Evolutionary conservation across 1,140 invertebrate genomes (phyloP), one percentile per base, ranked within the genome.

Genomic region (Zaprionus capensis): DNA sequence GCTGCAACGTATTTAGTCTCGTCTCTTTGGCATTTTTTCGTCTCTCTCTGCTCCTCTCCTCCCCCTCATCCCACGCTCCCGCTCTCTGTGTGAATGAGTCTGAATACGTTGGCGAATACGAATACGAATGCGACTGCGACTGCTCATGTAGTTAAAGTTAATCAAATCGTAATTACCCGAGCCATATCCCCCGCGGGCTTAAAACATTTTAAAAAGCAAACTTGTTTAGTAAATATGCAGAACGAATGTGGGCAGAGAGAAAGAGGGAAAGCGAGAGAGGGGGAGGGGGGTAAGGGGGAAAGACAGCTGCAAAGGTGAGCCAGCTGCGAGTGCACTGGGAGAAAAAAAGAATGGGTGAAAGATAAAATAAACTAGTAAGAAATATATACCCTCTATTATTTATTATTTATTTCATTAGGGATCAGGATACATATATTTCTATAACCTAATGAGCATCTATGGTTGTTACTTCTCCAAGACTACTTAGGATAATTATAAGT

Each of bases 111-210:
- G n/a, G n/a, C 46, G 56, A n/a, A 61, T 78, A 34, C 62, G 46
- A 76, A 74, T 81, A 55, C 63, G 59, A 66, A 46, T 51, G 4
- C 63, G 59, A 66, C 79, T 88, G 84, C 76, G 86, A 90, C 80
- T 87, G 86, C 81, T 91, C 79, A 91, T 92, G 91, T 92, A 92
- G 91, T 92, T 92, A 92, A 92, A 92, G 91, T 92, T 92, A 92
- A 92, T 92, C 91, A 92, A 92, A 92, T 92, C 91, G 91, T 92
- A 92, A 92, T 92, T 91, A 91, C 90, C 84, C 71, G 78, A 86
- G 90, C 84, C 86, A 86, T 74, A 76, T 83, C 20, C 55, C 82
- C 64, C 24, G 41, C 59, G 82, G 90, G 74, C 53, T 74, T 65
- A 72, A 91, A 91, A 86, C 90, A 88, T 91, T 91, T 91, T 78